Evolutionary conservation across 2,888 invertebrate species (phyloP).

Genomic region (Rhingia campestris): DNA sequence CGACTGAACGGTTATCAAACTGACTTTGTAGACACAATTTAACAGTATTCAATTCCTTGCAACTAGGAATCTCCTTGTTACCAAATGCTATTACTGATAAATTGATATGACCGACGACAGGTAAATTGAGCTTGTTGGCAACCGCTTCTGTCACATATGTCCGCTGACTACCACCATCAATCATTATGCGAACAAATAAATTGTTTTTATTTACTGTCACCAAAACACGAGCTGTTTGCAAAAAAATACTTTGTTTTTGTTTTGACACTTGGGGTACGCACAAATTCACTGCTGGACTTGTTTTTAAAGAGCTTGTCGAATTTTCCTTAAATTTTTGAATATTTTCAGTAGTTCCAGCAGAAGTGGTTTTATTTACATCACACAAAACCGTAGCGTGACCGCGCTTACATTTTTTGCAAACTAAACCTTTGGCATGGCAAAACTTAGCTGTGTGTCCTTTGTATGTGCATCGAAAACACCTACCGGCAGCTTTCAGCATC

Average conservation of each 20-base stretch:
- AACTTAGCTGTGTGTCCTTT: too few species aligned
- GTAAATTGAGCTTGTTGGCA: conserved; percentile 14
- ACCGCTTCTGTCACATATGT: conserved; percentile 13
- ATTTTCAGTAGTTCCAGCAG: too few species aligned
- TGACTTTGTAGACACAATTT: conserved; percentile 4
- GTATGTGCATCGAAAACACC: conserved; percentile 26
- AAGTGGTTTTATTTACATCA: too few species aligned
- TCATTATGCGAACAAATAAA: conserved; percentile 27
- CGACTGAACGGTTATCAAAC: neutral
- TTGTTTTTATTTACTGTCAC: neutral
- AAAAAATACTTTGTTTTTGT: neutral
- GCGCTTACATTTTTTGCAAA: too few species aligned
- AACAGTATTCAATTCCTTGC: neutral
- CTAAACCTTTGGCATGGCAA: too few species aligned
- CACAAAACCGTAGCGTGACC: too few species aligned
- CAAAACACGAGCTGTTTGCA: conserved; percentile 19
- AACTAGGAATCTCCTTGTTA: too few species aligned
- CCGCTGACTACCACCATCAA: conserved; percentile 26
- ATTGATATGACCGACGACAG: neutral
- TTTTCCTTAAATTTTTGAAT: too few species aligned
- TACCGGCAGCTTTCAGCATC: conserved; percentile 30
- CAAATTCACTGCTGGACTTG: too few species aligned
- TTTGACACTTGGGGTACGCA: neutral
- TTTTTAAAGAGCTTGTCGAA: too few species aligned
- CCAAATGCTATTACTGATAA: too few species aligned